phyloP scores from a whole-genome alignment of 2,888 invertebrate species.

The Chrysodeixis includens region DNA sequence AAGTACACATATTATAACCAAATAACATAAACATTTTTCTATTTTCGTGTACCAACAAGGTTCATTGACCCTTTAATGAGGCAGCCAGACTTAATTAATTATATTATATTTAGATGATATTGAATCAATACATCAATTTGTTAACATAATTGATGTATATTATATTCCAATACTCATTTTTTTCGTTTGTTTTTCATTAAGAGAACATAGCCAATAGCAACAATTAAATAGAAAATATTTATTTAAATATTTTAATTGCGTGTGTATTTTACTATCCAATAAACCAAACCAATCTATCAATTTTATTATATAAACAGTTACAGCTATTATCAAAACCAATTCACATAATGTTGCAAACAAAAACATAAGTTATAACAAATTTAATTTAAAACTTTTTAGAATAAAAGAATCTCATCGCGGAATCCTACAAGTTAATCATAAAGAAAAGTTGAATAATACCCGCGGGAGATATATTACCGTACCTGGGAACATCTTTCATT shows the following conservation, averaged over 20 bases:
- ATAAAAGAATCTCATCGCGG: constrained; percentile 16
- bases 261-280: too few species aligned
- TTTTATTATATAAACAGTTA: background rate
- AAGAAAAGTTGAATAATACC: constrained; percentile 41
- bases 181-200: background rate
- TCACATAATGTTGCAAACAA: constrained; percentile 12
- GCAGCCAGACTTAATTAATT: background rate
- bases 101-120: background rate
- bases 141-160: background rate
- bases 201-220: background rate
- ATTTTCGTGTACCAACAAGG: background rate
- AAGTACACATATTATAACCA: too few species aligned
- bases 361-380: constrained; percentile 25
- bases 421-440: constrained; percentile 37
- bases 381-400: constrained; percentile 34
- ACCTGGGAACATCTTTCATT: constrained; percentile 16
- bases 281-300: too few species aligned
- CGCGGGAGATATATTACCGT: constrained; percentile 17
- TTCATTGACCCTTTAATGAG: background rate
- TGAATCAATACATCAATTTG: background rate
- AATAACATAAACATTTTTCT: too few species aligned
- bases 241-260: background rate
- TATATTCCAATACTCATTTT: background rate
- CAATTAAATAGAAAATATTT: background rate
- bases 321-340: background rate